phyloP scores from a whole-genome alignment of 2,113 vertebrate genomes.

The Labrus mixtus region DNA sequence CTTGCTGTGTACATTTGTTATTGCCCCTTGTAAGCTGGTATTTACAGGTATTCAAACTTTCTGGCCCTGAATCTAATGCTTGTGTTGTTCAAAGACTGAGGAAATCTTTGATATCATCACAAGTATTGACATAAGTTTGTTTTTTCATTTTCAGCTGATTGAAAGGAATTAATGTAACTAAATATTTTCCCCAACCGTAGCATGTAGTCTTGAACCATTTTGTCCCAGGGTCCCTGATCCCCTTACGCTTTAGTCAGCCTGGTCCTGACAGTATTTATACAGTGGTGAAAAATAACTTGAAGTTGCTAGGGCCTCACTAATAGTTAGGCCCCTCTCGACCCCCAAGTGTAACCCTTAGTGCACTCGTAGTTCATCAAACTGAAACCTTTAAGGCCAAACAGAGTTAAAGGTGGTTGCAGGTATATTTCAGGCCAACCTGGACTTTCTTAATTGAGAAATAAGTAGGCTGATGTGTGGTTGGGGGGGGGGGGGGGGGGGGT shows the following conservation, averaged over 20 bases:
- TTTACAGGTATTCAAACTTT: no score
- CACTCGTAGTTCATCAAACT: neutral
- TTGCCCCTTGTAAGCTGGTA: no score
- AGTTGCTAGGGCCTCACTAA: no score
- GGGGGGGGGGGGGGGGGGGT: no score
- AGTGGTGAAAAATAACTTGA: slow-evolving; percentile 6
- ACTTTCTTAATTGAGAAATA: slow-evolving; percentile 4
- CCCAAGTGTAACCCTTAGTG: neutral
- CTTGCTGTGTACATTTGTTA: no score
- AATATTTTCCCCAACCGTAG: neutral
- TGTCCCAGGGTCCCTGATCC: neutral
- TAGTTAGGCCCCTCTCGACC: neutral
- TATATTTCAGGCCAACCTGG: slow-evolving; percentile 1
- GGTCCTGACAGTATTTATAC: neutral
- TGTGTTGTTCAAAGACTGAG: no score
- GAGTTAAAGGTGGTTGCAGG: neutral
- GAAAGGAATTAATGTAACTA: neutral
- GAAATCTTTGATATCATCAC: no score
- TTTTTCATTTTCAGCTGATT: no score
- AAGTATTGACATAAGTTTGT: no score
- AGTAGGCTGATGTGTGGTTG: neutral
- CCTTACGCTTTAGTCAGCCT: neutral
- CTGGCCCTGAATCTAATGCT: no score
- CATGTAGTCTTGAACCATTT: neutral
- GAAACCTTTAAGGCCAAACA: neutral